Evolutionary conservation across 92 coral and sea anemone genomes (phyloP).

Genomic region (Plumapathes pennacea): DNA sequence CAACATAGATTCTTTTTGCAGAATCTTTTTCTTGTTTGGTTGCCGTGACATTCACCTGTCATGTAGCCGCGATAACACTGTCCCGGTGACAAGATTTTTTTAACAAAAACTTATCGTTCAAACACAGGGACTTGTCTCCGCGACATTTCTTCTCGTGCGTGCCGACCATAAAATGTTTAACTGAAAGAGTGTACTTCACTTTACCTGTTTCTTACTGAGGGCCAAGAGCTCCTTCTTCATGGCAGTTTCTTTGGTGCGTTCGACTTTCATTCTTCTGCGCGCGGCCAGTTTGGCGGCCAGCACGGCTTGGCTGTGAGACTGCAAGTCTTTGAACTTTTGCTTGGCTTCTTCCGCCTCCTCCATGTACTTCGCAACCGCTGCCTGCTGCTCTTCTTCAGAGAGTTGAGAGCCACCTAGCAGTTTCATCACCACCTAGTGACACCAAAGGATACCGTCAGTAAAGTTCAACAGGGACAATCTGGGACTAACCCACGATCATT

Average conservation of each 20-base stretch:
- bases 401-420: constrained; percentile 66
- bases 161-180: too few relatives aligned
- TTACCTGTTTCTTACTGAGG: constrained; percentile 86
- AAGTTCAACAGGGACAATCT: constrained; percentile 24
- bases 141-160: too few relatives aligned
- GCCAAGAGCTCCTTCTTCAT: constrained; percentile 86
- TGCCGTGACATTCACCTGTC: too few relatives aligned
- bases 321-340: constrained; percentile 66
- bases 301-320: constrained; percentile 70
- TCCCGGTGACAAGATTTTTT: too few relatives aligned
- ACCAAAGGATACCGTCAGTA: constrained; percentile 10
- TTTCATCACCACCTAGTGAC: constrained; percentile 56
- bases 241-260: constrained; percentile 76
- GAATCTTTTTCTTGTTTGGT: too few relatives aligned
- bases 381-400: constrained; percentile 74
- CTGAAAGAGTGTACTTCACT: too few relatives aligned
- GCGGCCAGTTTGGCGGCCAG: constrained; percentile 96
- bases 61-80: too few relatives aligned
- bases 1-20: too few relatives aligned
- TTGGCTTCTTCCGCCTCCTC: constrained; percentile 73
- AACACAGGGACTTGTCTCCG: too few relatives aligned
- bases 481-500: too few relatives aligned
- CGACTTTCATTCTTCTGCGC: constrained; percentile 82
- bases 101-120: too few relatives aligned
- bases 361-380: constrained; percentile 64